phyloP scores from a whole-genome alignment of 2,113 vertebrate species.

The Crotophaga sulcirostris region DNA sequence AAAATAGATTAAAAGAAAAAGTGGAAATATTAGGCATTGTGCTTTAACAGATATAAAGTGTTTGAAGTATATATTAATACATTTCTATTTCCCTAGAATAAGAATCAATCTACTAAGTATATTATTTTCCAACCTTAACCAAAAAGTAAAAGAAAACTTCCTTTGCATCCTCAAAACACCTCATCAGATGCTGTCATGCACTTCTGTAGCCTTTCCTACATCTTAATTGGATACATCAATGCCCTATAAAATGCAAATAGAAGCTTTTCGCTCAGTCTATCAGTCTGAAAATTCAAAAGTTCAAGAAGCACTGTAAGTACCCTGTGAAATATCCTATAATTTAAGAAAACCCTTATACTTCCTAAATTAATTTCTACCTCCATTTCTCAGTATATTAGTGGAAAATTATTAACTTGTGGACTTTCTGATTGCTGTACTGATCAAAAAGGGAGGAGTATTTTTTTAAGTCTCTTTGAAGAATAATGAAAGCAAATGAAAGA shows the following conservation, averaged over 20 bases:
- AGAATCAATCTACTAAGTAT: background rate
- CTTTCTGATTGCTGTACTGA: background rate
- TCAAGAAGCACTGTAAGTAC: background rate
- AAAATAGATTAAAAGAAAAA: background rate
- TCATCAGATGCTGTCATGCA: background rate
- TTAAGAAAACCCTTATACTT: background rate
- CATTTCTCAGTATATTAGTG: background rate
- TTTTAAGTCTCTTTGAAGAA: constrained; percentile 28
- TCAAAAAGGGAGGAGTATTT: constrained; percentile 26
- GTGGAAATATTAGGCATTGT: background rate
- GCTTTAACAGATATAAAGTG: background rate
- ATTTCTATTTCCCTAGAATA: background rate
- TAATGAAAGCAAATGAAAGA: constrained; percentile 42
- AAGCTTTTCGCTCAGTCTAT: background rate
- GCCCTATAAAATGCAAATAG: background rate
- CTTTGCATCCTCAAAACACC: background rate
- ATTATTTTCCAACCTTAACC: background rate
- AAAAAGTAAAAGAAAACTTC: background rate
- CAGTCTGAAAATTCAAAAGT: background rate
- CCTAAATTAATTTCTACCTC: constrained; percentile 3
- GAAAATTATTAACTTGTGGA: background rate
- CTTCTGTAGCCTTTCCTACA: background rate
- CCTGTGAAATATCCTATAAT: background rate
- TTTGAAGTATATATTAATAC: fast-evolving
- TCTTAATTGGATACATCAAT: background rate